Evolutionary conservation across 2,888 invertebrate genomes (phyloP).

Genomic region (Congeria kusceri): DNA sequence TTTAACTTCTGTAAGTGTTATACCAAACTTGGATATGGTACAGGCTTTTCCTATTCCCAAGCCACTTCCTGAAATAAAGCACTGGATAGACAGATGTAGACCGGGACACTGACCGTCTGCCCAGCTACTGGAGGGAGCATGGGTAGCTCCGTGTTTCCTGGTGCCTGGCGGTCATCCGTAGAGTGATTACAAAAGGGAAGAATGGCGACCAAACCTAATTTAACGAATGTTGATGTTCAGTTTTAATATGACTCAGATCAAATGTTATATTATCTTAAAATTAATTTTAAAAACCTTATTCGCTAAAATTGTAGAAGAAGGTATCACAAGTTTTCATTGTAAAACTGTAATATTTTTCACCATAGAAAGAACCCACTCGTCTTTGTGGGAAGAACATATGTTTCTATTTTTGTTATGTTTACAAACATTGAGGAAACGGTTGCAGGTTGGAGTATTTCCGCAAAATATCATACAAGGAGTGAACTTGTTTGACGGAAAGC

Average conservation of each 20-base stretch:
- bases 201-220: slow-evolving; percentile 32
- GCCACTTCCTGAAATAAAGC: too few relatives aligned
- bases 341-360: slow-evolving; percentile 16
- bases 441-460: too few relatives aligned
- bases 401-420: too few relatives aligned
- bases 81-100: too few relatives aligned
- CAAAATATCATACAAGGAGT: too few relatives aligned
- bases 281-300: slow-evolving; percentile 15
- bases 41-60: too few relatives aligned
- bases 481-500: too few relatives aligned
- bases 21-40: too few relatives aligned
- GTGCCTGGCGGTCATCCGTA: slow-evolving; percentile 21
- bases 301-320: slow-evolving; percentile 1
- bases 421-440: too few relatives aligned
- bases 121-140: too few relatives aligned
- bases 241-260: slow-evolving; percentile 23
- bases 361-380: slow-evolving; percentile 9
- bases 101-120: too few relatives aligned
- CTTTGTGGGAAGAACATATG: slow-evolving; percentile 13
- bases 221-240: slow-evolving; percentile 19
- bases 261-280: slow-evolving; percentile 21
- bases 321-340: slow-evolving; percentile 30
- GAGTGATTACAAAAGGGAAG: slow-evolving; percentile 9
- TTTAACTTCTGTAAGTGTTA: too few relatives aligned
- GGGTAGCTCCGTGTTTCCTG: slow-evolving; percentile 2